These are phyloP conservation scores for Pholis gunnellus DNA, from an alignment of 2,113 vertebrate species.

Conservation along the genomic window DNA sequence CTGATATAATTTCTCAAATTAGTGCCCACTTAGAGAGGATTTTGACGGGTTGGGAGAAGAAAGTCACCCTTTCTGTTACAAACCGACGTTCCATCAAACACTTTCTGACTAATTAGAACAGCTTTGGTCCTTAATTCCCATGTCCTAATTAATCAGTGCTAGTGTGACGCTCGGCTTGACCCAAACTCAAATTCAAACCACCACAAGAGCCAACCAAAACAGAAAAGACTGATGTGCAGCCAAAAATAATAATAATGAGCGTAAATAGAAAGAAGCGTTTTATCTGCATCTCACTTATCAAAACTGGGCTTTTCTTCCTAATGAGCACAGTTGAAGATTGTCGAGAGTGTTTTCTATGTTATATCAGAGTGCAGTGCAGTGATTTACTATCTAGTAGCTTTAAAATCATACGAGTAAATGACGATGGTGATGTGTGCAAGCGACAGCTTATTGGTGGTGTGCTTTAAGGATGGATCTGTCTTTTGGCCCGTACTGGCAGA, in stretches of 20 bases:
- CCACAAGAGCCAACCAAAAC: constrained; percentile 39
- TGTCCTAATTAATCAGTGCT: constrained; percentile 88
- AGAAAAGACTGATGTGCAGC: constrained; percentile 46
- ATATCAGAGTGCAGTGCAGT: not conserved
- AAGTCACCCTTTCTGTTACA: constrained; percentile 86
- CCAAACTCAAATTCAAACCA: constrained; percentile 40
- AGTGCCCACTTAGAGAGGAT: constrained; percentile 83
- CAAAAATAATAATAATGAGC: constrained; percentile 34
- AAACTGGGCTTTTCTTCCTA: not conserved
- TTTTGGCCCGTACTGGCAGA: constrained; percentile 57
- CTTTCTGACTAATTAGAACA: constrained; percentile 89
- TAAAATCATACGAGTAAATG: not conserved
- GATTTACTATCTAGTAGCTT: not conserved
- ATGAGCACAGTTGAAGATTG: not conserved
- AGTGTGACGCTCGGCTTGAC: constrained; percentile 52
- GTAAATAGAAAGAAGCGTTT: not conserved
- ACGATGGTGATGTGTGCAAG: not conserved
- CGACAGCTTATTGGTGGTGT: not conserved
- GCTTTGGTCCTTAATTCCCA: constrained; percentile 84
- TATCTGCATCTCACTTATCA: not conserved
- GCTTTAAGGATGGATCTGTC: constrained; percentile 24
- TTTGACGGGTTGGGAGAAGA: constrained; percentile 85
- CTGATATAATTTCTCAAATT: constrained; percentile 86
- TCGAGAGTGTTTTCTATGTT: not conserved
- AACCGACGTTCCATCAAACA: constrained; percentile 81